Conservation (phyloP, 2,888 invertebrate genomes). For the Drosophila niveifrons region DNA sequence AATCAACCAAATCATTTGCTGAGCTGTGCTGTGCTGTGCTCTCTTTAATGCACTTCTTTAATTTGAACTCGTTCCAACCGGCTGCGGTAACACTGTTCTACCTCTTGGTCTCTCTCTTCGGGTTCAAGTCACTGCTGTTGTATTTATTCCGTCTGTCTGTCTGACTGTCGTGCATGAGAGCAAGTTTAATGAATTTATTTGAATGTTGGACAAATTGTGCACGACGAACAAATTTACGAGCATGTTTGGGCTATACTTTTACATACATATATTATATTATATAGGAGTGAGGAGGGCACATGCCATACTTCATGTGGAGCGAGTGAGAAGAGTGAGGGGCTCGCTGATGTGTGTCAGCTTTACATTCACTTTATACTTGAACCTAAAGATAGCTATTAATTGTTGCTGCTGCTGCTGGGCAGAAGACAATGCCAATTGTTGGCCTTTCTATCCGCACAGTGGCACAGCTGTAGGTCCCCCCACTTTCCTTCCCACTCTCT, state of each 20-base stretch:
- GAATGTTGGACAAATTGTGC: slow-evolving; percentile 82
- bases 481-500: background rate
- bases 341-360: slow-evolving; percentile 74
- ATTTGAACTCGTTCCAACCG: slow-evolving; percentile 44
- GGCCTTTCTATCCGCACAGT: slow-evolving; percentile 52
- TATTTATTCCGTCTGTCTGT: slow-evolving; percentile 21
- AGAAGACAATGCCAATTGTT: slow-evolving; percentile 37
- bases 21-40: slow-evolving; percentile 16
- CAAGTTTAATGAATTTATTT: slow-evolving; percentile 81
- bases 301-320: slow-evolving; percentile 31
- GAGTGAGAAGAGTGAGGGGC: background rate
- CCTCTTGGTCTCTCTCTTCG: slow-evolving; percentile 18
- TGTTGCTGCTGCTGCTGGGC: slow-evolving; percentile 48
- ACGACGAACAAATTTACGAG: slow-evolving; percentile 79
- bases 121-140: slow-evolving; percentile 57
- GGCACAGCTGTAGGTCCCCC: slow-evolving; percentile 45
- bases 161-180: slow-evolving; percentile 49
- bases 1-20: slow-evolving; percentile 55
- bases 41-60: slow-evolving; percentile 35
- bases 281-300: slow-evolving; percentile 34
- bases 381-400: slow-evolving; percentile 77
- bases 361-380: slow-evolving; percentile 71
- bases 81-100: slow-evolving; percentile 58
- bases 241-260: slow-evolving; percentile 53
- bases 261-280: slow-evolving; percentile 6